A percentile compares a stretch with the other conserved stretches of the same genome.
Evolutionary conservation across 2,888 invertebrate species (phyloP).

Genomic region (Lottia gigantea): DNA sequence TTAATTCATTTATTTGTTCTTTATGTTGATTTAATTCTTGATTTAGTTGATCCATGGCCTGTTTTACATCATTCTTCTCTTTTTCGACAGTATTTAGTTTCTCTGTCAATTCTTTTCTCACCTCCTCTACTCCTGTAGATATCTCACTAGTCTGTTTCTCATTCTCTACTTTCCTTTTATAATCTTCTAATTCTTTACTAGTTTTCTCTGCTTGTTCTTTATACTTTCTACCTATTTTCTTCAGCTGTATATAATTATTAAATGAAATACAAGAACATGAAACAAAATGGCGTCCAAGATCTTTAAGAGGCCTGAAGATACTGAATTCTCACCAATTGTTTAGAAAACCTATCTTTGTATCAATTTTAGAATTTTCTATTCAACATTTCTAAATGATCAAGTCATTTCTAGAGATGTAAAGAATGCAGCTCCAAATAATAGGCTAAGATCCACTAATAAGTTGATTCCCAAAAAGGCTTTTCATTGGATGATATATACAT

Average conservation of each 20-base stretch:
- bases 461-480: too few species aligned
- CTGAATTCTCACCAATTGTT: too few species aligned
- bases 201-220: slow-evolving; percentile 87
- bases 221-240: slow-evolving; percentile 92
- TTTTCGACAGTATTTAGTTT: slow-evolving; percentile 85
- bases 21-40: slow-evolving; percentile 37
- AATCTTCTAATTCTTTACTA: slow-evolving; percentile 34
- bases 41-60: slow-evolving; percentile 72
- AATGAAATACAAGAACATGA: not conserved
- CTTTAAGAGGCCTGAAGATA: too few species aligned
- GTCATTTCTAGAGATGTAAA: too few species aligned
- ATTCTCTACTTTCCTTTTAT: slow-evolving; percentile 56
- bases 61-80: slow-evolving; percentile 79
- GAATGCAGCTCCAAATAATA: too few species aligned
- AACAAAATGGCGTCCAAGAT: too few species aligned
- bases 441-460: too few species aligned
- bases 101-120: slow-evolving; percentile 80
- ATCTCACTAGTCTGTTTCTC: slow-evolving; percentile 32
- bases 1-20: slow-evolving; percentile 20
- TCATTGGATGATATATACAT: too few species aligned
- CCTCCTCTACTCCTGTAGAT: slow-evolving; percentile 26
- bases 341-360: too few species aligned
- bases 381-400: too few species aligned
- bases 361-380: too few species aligned
- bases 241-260: slow-evolving; percentile 62